Evolutionary conservation across 1,140 invertebrate species (phyloP), one percentile per base, ranked within the genome.

Genomic region (Drosophila bocqueti): DNA sequence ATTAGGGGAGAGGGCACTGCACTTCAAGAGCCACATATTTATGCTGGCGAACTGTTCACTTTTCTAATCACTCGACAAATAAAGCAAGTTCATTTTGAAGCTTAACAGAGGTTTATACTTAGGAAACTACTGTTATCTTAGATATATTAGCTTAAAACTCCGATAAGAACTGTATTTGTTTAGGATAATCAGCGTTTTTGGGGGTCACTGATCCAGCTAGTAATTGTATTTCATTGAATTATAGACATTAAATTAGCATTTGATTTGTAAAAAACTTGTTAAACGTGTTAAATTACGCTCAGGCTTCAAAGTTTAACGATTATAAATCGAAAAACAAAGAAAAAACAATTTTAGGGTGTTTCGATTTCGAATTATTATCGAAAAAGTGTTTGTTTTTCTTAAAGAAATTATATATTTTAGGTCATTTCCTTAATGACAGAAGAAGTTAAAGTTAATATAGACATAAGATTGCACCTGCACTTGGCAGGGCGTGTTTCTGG

Each of bases 11-110:
- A 18, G 34, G 11, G 21, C 54, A 57, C 36, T 57, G 54, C 54
- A 57, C 54, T 57, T 57, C 54, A 40, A 57, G 15, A 40, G 54
- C 36, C 21, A 38, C 40, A 40, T 55, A 54, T 38, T 57, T 57
- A 57, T 57, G 54, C 54, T 57, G 54, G 36, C 54, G 21, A 38
- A 24, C 54, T 55, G 52, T 55, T 55, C 52, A 55, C 52, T 24
- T 38, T 24, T 16, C 34, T 24, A 38, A 55, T 40, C 36, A 55
- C 21, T 24, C 36, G 5, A 40, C 15, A 24, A 16, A 21, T 24
- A 10, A 38, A 38, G 13, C 31, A 36, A 54, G 34, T 15, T 45
- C n/a, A 24, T 8, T 18, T 18, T 26, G 16, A 3, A 18, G 10
- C 49, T 52, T 18, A 31, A 13, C 5, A 50, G 4, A 31, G n/a